These are phyloP conservation scores for Thalassophryne amazonica DNA, from an alignment of 2,797 vertebrate species.

Conservation along the genomic window DNA sequence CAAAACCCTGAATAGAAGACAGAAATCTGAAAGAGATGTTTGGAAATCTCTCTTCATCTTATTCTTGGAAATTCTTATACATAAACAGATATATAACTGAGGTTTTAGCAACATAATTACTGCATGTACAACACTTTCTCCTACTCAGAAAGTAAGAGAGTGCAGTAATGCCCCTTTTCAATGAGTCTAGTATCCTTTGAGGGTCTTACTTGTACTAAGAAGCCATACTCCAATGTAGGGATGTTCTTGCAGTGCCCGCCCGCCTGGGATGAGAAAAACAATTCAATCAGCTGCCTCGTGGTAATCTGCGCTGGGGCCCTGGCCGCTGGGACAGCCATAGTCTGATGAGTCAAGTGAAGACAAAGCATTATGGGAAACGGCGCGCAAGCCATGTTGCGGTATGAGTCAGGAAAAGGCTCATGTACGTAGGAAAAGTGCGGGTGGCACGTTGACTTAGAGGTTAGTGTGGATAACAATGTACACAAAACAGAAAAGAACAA, in stretches of 20 bases:
- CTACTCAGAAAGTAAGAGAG: too few relatives aligned
- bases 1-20: too few relatives aligned
- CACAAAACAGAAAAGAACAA: conserved; percentile 10
- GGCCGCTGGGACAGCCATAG: conserved; percentile 84
- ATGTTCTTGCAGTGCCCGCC: conserved; percentile 99
- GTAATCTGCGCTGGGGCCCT: conserved; percentile 87
- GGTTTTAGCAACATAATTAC: too few relatives aligned
- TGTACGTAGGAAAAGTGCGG: conserved; percentile 54
- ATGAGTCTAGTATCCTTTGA: neutral
- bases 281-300: conserved; percentile 89
- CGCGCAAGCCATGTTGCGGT: conserved; percentile 59
- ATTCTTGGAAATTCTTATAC: too few relatives aligned
- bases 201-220: conserved; percentile 92
- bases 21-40: too few relatives aligned
- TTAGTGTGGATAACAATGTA: conserved; percentile 37
- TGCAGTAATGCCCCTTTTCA: neutral
- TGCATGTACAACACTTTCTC: too few relatives aligned
- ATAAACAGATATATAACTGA: too few relatives aligned
- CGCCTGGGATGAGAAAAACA: conserved; percentile 87
- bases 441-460: conserved; percentile 42
- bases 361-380: conserved; percentile 84
- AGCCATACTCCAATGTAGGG: conserved; percentile 97
- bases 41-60: too few relatives aligned
- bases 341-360: conserved; percentile 87
- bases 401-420: conserved; percentile 52